Evolutionary conservation across 2,888 invertebrate genomes (phyloP).

Genomic region (Pollenia labialis): DNA sequence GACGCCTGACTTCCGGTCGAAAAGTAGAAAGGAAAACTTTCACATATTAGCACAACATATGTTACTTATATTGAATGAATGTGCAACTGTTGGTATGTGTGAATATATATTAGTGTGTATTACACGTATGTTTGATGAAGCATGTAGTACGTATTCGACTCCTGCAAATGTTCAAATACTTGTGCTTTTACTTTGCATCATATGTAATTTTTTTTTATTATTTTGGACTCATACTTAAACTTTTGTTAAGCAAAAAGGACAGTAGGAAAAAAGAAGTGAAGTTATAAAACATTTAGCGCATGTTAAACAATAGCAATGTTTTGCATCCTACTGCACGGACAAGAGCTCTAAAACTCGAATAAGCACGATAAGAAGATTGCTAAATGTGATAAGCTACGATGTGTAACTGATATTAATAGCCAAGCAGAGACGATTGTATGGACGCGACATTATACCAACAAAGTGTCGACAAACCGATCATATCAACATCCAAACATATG

Average conservation of each 20-base stretch:
- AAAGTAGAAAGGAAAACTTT: slow-evolving; percentile 75
- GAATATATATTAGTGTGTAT: slow-evolving; percentile 19
- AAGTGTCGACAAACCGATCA: no score
- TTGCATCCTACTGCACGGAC: no score
- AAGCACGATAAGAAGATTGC: no score
- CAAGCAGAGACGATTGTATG: no score
- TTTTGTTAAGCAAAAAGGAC: slow-evolving; percentile 11
- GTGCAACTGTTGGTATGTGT: background rate
- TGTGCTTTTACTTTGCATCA: slow-evolving; percentile 69
- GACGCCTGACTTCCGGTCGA: slow-evolving; percentile 73
- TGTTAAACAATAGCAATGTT: background rate
- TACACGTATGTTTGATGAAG: slow-evolving; percentile 57
- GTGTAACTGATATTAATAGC: no score
- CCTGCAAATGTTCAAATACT: slow-evolving; percentile 64
- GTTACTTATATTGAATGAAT: slow-evolving; percentile 58
- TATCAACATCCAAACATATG: no score
- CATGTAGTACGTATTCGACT: slow-evolving; percentile 45
- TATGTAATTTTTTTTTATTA: slow-evolving; percentile 17
- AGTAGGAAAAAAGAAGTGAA: background rate
- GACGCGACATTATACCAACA: no score
- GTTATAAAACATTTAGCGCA: background rate
- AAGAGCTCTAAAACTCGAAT: no score
- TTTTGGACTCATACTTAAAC: slow-evolving; percentile 30
- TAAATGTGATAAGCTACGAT: no score
- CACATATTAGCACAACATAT: slow-evolving; percentile 77